Base-by-base conservation (phyloP, 2,797 vertebrate species). In the Ispidina picta region DNA sequence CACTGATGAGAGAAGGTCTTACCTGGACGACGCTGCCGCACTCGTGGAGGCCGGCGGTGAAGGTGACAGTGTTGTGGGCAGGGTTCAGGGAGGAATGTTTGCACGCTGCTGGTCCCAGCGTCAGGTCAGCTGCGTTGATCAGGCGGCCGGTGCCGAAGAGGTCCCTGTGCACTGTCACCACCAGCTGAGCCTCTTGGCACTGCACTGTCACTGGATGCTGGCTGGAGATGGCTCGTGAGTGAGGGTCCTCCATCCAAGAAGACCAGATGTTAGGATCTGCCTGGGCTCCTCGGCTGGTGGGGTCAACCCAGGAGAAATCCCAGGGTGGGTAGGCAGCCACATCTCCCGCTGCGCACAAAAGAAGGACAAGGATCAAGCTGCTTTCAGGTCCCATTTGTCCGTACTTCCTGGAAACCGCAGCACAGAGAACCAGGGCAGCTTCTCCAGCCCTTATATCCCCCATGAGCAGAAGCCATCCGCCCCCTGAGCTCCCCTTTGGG, bases 21-120 rank as follows among this genome's bases (percentile, higher is more conserved):
- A 98, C 97, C 97, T 97, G 96, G 44, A 97, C 72, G 0, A 74
- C 55, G 31, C 86, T 98, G 55, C 97, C 97, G 1, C 97, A 98
- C 48, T 97, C 94, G 0, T 98, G 97, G 26, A 98, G 95, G 5
- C 95, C 95, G 0, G 92, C 96, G 6, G 83, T 64, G 65, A 98
- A 97, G 75, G 37, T 86, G 72, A 98, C 77, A 1, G 60, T 51
- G 3, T 91, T 77, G 0, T 35, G 71, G 1, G 35, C 29, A 2
- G 88, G 56, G 15, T 28, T 10, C 3, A 97, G 49, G 3, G 56
- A 51, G 17, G 85, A 94, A 12, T 97, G 93, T 2, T 3, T 16
- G 68, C 97, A 98, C 1, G 70, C 81, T 1, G 77, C 60, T 0
- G 96, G 93, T 6, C 97, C 97, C 89, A 98, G 93, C 3, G 74